Evolutionary conservation across 1,140 invertebrate genomes (phyloP).

Genomic region (Neuroterus valhalla): DNA sequence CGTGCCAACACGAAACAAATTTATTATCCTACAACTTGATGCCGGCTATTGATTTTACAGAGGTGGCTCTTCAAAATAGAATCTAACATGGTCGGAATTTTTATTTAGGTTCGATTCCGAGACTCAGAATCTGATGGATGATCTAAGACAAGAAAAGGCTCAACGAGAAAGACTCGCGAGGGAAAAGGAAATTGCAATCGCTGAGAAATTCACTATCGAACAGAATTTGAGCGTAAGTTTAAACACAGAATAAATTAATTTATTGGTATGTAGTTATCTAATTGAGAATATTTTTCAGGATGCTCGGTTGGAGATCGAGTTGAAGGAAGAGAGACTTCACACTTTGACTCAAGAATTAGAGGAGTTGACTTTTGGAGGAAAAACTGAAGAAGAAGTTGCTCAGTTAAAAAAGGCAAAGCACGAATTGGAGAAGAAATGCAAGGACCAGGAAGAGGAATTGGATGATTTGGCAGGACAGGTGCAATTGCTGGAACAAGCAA

Average conservation of each 20-base stretch:
- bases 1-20: slow-evolving; percentile 16
- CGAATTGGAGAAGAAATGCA: slow-evolving; percentile 89
- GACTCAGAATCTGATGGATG: slow-evolving; percentile 87
- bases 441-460: slow-evolving; percentile 96
- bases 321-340: slow-evolving; percentile 88
- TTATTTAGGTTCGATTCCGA: slow-evolving; percentile 88
- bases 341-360: slow-evolving; percentile 88
- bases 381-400: slow-evolving; percentile 91
- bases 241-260: slow-evolving; percentile 30
- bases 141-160: slow-evolving; percentile 85
- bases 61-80: background rate
- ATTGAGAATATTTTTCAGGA: slow-evolving; percentile 77
- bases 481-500: slow-evolving; percentile 90
- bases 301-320: slow-evolving; percentile 88
- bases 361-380: slow-evolving; percentile 86
- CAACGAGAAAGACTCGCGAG: slow-evolving; percentile 86
- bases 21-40: slow-evolving; percentile 11
- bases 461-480: slow-evolving; percentile 95
- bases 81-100: slow-evolving; percentile 12
- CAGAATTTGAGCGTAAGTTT: slow-evolving; percentile 88
- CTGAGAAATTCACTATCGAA: slow-evolving; percentile 91
- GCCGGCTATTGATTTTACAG: too few relatives aligned
- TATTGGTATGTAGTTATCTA: slow-evolving; percentile 27
- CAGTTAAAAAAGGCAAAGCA: slow-evolving; percentile 88
- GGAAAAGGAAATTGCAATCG: slow-evolving; percentile 87